Percentiles rank a stretch among this genome's conserved stretches.
Conservation (phyloP, 64 coral and sea anemone species). For the Montipora efflorescens region DNA sequence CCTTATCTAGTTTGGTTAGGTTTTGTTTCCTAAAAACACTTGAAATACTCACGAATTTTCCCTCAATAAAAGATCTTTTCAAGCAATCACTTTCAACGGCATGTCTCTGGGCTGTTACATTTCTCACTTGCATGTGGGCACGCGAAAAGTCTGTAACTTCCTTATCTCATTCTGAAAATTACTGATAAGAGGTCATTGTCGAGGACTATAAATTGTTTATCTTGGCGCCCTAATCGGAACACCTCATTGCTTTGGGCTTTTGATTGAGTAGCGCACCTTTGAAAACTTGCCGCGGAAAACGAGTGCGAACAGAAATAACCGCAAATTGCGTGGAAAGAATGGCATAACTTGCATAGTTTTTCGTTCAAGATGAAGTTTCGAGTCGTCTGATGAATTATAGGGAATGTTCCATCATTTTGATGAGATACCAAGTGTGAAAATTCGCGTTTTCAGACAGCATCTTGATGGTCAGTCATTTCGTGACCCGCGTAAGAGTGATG, state of each 20-base stretch:
- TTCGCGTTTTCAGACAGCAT: background rate
- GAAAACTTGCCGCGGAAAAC: background rate
- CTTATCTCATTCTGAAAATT: slow-evolving; percentile 45
- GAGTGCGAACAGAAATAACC: slow-evolving; percentile 12
- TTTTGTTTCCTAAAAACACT: background rate
- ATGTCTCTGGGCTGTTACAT: background rate
- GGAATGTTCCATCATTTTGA: background rate
- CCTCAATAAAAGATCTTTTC: slow-evolving; percentile 31
- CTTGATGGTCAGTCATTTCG: background rate
- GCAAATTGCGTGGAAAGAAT: background rate
- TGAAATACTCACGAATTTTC: background rate
- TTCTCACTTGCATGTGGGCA: background rate
- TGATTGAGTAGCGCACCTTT: background rate
- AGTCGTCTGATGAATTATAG: background rate
- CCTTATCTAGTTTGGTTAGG: background rate
- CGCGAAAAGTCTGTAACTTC: background rate
- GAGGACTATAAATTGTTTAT: slow-evolving; percentile 42
- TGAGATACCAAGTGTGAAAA: no score
- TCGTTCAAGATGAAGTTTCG: background rate
- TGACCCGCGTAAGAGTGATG: background rate
- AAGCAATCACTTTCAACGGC: slow-evolving; percentile 43
- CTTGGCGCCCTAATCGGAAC: background rate
- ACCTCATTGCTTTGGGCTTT: background rate
- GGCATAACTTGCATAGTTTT: background rate
- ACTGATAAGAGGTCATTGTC: slow-evolving; percentile 35